These are phyloP conservation scores for Drosophila bunnanda DNA, from an alignment of 2,888 invertebrate genomes.

Conservation along the genomic window DNA sequence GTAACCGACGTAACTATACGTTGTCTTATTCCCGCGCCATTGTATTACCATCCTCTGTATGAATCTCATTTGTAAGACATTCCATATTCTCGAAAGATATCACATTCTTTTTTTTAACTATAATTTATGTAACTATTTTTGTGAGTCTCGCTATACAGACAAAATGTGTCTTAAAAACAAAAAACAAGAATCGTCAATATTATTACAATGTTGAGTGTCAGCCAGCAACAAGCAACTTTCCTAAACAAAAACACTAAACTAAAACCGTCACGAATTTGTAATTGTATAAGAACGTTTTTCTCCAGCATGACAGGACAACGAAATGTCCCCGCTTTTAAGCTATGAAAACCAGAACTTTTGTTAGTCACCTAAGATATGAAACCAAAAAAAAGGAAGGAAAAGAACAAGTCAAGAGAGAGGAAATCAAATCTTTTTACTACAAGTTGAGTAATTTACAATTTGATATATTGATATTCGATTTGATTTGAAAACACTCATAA, in stretches of 20 bases:
- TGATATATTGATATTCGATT: slow-evolving; percentile 34
- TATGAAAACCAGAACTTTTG: slow-evolving; percentile 48
- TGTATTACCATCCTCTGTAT: slow-evolving; percentile 1
- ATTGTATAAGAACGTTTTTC: slow-evolving; percentile 33
- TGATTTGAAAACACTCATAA: slow-evolving; percentile 40
- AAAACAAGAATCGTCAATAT: slow-evolving; percentile 25
- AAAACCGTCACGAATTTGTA: slow-evolving; percentile 73
- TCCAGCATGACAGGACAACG: slow-evolving; percentile 17
- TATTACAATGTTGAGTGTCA: slow-evolving; percentile 70
- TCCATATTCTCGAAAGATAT: slow-evolving; percentile 33
- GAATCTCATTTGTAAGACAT: slow-evolving; percentile 52
- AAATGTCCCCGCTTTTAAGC: slow-evolving; percentile 14
- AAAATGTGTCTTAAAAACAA: slow-evolving; percentile 70
- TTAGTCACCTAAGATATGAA: slow-evolving; percentile 62
- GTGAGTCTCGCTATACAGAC: slow-evolving; percentile 49
- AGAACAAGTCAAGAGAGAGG: slow-evolving; percentile 36
- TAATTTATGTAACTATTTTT: slow-evolving; percentile 27
- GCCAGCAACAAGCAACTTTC: slow-evolving; percentile 40
- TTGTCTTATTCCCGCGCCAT: slow-evolving; percentile 3
- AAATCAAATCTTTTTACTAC: slow-evolving; percentile 54
- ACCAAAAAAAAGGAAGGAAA: slow-evolving; percentile 28
- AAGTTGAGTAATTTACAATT: slow-evolving; percentile 44
- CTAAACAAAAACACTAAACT: slow-evolving; percentile 46
- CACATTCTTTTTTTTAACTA: slow-evolving; percentile 16
- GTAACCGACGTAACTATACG: slow-evolving; percentile 22